Evolutionary conservation across 2,797 vertebrate genomes (phyloP).

Genomic region (Sebastes oblongus): DNA sequence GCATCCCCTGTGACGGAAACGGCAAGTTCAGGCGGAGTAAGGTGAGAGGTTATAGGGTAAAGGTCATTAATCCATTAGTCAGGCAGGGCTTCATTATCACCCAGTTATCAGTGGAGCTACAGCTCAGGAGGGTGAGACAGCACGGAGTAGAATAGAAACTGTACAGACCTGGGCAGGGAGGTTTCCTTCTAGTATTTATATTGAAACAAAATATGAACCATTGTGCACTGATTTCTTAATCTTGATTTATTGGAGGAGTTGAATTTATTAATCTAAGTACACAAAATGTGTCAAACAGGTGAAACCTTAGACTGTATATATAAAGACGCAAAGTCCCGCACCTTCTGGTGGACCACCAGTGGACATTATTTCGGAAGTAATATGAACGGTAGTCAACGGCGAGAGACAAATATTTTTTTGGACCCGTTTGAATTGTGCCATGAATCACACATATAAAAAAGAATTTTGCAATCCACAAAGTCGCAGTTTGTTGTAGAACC

Average conservation of each 20-base stretch:
- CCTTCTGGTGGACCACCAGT: too few relatives aligned
- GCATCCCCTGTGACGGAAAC: constrained; percentile 25
- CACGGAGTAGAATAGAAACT: not conserved
- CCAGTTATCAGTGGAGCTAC: not conserved
- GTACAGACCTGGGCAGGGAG: not conserved
- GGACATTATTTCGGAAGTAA: too few relatives aligned
- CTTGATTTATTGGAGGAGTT: not conserved
- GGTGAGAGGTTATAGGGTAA: constrained; percentile 7
- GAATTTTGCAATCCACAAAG: too few relatives aligned
- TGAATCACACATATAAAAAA: too few relatives aligned
- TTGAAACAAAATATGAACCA: not conserved
- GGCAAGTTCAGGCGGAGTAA: not conserved
- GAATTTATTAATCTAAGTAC: not conserved
- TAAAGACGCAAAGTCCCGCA: not conserved
- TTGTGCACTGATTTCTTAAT: not conserved
- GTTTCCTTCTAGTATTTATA: not conserved
- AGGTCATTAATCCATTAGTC: constrained; percentile 12
- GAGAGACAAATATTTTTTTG: too few relatives aligned
- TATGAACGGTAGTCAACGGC: too few relatives aligned
- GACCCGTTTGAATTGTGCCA: too few relatives aligned
- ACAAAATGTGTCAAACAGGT: not conserved
- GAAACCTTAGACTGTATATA: not conserved
- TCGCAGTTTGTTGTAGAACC: too few relatives aligned
- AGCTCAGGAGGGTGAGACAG: constrained; percentile 4
- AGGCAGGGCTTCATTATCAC: constrained; percentile 1